A percentile compares a stretch with the other conserved stretches of the same genome.
phyloP scores from a whole-genome alignment of 64 coral and sea anemone species.

The Orbicella faveolata region DNA sequence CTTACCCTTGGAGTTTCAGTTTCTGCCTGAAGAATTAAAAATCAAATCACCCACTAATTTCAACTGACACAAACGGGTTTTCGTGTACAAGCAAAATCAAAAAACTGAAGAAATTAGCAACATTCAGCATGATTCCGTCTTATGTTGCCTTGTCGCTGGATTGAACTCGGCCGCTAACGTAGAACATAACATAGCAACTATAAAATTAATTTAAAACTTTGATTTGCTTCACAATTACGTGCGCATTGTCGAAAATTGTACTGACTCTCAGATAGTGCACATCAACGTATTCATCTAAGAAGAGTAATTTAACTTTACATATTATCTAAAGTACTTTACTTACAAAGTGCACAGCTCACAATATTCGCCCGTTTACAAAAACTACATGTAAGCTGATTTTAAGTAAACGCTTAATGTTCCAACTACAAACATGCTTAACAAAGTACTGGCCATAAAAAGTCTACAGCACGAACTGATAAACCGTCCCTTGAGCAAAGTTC shows the following conservation, averaged over 20 bases:
- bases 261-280: background rate
- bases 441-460: background rate
- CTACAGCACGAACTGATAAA: background rate
- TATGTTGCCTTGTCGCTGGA: background rate
- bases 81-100: background rate
- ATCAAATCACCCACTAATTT: background rate
- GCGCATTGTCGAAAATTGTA: background rate
- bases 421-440: background rate
- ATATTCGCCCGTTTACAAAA: conserved; percentile 6
- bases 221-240: background rate
- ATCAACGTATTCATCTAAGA: background rate
- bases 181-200: background rate
- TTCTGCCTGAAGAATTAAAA: background rate
- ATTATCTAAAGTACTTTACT: background rate
- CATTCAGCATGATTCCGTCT: background rate
- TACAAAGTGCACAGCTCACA: conserved; percentile 1
- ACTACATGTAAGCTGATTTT: background rate
- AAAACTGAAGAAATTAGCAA: background rate
- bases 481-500: background rate
- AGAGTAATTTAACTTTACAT: background rate
- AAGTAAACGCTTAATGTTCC: background rate
- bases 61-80: background rate
- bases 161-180: background rate
- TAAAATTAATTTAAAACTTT: background rate
- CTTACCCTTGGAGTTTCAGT: background rate